Conservation (phyloP, 2,113 vertebrate genomes). For the Eretmochelys imbricata region DNA sequence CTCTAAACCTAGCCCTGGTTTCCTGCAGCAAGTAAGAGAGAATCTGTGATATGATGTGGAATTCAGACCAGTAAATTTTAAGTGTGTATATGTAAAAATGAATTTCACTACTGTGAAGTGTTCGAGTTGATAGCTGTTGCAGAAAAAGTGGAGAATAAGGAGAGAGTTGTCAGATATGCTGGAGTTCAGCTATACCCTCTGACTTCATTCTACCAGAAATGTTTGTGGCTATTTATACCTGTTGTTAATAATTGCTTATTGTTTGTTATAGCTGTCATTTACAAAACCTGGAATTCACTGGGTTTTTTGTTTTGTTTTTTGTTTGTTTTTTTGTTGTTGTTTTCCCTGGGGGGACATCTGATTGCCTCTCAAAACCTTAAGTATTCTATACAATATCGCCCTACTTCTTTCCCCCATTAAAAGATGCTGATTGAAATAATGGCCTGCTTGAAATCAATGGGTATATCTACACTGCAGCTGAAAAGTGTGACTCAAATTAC, state of each 20-base stretch:
- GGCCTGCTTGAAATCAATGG: background rate
- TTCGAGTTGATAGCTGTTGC: background rate
- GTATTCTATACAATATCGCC: background rate
- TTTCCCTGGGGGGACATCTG: background rate
- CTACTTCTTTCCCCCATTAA: background rate
- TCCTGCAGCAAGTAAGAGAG: background rate
- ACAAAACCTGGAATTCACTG: fast-evolving
- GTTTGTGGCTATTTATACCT: background rate
- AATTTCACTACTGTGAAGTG: too few relatives aligned
- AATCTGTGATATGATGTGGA: too few relatives aligned
- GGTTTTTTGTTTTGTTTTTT: background rate
- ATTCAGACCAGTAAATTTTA: too few relatives aligned
- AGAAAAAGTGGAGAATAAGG: background rate
- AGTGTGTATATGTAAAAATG: too few relatives aligned
- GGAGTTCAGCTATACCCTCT: background rate
- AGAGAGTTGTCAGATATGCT: background rate
- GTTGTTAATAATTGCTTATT: background rate
- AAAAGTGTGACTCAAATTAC: background rate
- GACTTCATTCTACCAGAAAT: background rate
- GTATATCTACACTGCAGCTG: background rate
- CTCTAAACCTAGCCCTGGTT: too few relatives aligned
- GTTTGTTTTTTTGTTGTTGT: background rate
- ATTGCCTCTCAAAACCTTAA: background rate
- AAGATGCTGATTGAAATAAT: background rate
- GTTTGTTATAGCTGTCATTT: background rate